Base-by-base conservation (phyloP, 2,888 invertebrate species). In the Ennomos fuscantarius region DNA sequence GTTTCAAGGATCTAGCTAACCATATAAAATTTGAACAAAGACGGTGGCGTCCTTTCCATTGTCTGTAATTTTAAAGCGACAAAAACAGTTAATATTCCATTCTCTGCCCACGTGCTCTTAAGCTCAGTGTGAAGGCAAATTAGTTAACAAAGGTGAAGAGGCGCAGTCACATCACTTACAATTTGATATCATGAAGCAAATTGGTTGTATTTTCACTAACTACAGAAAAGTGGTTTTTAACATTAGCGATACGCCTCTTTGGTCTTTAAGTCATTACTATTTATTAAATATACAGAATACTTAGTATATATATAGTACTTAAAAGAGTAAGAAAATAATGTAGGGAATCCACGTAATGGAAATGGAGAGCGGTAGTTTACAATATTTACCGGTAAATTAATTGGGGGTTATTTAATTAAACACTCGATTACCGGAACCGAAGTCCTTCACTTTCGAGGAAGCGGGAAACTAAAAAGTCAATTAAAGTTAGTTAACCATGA, bases 401-500 rank as follows among this genome's bases (percentile, higher is more conserved):
- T 65, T 66, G 65, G 10, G 51, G 52, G 57, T 58, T 48, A 70
- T 72, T 75, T 69, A 76, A 76, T 75, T 58, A 72, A 68, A 62
- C 55, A 70, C 65, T 62, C 63, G 56, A 68, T 72, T 45, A 65
- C 73, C 81, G 81, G 82, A 84, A 84, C 78, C 59, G 59, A 74
- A 68, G 74, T 78, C 81, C 79, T 83, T 81, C 72, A 69, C 62
- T 70, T 70, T 72, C 67, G 66, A 83, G 86, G 86, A 86, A 82
- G 74, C 68, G 69, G 61, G 60, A 64, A 70, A 66, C 63, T 67
- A 70, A 77, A 75, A 74, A 72, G 65, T 66, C 66, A 76, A 72
- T 76, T 69, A 60, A 49, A 15, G 32, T 57, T 54, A 55, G 49
- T 54, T 56, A 66, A 33, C 68, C 68, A 64, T 70, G 76, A 76